A percentile compares a stretch with the other conserved stretches of the same genome.
Conservation (phyloP, 2,888 invertebrate species). For the Smittia sp. region DNA sequence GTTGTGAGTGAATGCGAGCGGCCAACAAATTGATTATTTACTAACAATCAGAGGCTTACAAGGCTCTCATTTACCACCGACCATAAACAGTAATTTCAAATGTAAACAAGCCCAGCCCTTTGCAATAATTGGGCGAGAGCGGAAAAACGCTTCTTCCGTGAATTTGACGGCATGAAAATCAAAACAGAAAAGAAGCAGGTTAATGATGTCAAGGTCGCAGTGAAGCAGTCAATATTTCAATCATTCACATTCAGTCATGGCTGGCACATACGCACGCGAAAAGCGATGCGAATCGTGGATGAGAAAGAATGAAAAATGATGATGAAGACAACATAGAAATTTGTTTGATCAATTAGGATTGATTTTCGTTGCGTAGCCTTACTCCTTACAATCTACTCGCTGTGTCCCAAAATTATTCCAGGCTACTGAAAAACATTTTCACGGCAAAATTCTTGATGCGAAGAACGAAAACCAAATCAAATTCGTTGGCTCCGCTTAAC, state of each 20-base stretch:
- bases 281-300: neutral
- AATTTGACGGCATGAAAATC: neutral
- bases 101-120: neutral
- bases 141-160: neutral
- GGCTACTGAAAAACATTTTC: too few species aligned
- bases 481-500: too few species aligned
- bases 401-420: neutral
- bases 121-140: neutral
- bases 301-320: slow-evolving; percentile 24
- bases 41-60: slow-evolving; percentile 1
- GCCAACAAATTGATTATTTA: slow-evolving; percentile 30
- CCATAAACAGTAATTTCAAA: neutral
- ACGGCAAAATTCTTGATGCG: too few species aligned
- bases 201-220: slow-evolving; percentile 16
- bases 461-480: too few species aligned
- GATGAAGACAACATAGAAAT: slow-evolving; percentile 15
- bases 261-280: neutral
- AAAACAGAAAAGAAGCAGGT: neutral
- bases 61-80: neutral
- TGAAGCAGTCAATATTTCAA: slow-evolving; percentile 25
- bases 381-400: neutral
- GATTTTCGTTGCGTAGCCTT: slow-evolving; percentile 27
- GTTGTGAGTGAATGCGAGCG: neutral
- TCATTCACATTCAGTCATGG: neutral
- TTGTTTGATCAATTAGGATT: slow-evolving; percentile 37